phyloP scores from a whole-genome alignment of 1,140 invertebrate genomes.

The Lasioglossum baleicum region DNA sequence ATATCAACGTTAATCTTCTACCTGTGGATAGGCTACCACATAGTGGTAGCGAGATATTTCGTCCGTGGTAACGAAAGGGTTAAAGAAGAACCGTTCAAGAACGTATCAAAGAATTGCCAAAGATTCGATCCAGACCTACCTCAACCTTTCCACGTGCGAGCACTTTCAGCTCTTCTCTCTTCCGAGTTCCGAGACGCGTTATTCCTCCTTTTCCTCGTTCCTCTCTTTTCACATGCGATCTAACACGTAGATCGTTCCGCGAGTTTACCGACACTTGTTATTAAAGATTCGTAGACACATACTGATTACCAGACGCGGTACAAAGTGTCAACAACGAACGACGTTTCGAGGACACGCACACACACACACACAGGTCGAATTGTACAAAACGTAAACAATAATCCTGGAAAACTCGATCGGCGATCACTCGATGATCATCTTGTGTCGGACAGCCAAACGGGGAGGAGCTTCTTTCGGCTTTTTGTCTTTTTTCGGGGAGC shows the following conservation, averaged over 20 bases:
- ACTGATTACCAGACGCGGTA: background rate
- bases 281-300: background rate
- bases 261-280: background rate
- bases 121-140: background rate
- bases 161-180: background rate
- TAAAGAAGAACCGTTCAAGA: no score
- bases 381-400: background rate
- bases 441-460: background rate
- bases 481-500: background rate
- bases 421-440: background rate
- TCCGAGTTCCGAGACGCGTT: background rate
- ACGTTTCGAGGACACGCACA: no score
- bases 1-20: no score
- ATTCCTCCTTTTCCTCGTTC: background rate
- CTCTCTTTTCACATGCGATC: background rate
- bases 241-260: background rate
- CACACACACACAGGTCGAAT: no score
- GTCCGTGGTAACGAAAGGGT: no score
- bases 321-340: no score
- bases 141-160: no score
- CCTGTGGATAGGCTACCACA: no score
- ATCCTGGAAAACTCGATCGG: background rate
- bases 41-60: no score
- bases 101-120: background rate
- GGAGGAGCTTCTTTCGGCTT: background rate